phyloP scores from a whole-genome alignment of 2,113 vertebrate genomes.

The Indri indri region DNA sequence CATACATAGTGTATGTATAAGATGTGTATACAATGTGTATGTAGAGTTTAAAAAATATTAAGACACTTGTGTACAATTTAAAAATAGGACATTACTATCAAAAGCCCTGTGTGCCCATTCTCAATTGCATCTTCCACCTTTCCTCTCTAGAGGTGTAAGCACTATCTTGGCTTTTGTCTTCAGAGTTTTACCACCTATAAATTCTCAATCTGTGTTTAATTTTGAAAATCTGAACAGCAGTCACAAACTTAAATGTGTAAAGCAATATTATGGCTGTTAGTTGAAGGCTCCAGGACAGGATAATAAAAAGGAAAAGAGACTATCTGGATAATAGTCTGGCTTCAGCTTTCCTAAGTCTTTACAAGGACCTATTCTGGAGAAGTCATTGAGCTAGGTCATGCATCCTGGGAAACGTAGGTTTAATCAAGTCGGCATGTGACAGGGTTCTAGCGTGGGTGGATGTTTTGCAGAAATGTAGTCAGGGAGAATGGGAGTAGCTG shows the following conservation, averaged over 20 bases:
- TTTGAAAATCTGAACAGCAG: slow-evolving; percentile 26
- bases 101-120: background rate
- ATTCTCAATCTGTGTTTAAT: background rate
- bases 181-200: background rate
- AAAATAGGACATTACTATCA: background rate
- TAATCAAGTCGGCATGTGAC: background rate
- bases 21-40: background rate
- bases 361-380: background rate
- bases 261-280: background rate
- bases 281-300: background rate
- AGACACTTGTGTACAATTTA: background rate
- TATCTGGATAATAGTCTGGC: background rate
- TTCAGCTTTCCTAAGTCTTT: background rate
- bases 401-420: background rate
- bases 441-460: background rate
- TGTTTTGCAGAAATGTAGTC: background rate
- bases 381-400: background rate
- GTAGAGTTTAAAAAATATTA: background rate
- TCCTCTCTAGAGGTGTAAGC: background rate
- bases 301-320: background rate
- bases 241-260: background rate
- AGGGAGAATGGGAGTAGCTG: background rate
- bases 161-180: background rate
- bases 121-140: background rate
- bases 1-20: background rate